Percentiles rank a stretch among this genome's conserved stretches.
Evolutionary conservation across 1,140 invertebrate species (phyloP).

Genomic region (Danaus plexippus): DNA sequence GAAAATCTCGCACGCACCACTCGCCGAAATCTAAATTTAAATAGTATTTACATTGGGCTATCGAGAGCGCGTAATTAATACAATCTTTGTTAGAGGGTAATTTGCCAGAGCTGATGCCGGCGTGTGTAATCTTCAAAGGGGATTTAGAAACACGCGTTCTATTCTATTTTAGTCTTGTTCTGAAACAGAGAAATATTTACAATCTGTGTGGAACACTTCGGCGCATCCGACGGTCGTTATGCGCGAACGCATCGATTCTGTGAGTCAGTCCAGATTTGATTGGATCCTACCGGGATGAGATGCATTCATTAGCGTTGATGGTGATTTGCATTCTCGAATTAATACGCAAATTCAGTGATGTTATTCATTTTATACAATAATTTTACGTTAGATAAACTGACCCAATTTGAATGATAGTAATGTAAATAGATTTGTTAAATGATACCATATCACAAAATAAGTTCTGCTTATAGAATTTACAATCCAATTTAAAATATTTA

Average conservation of each 20-base stretch:
- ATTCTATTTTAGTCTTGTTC: slow-evolving; percentile 68
- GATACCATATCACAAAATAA: too few relatives aligned
- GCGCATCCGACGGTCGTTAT: slow-evolving; percentile 67
- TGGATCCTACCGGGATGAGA: slow-evolving; percentile 34
- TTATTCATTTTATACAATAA: slow-evolving; percentile 17
- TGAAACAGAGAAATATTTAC: slow-evolving; percentile 72
- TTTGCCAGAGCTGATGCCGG: slow-evolving; percentile 71
- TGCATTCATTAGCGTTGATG: slow-evolving; percentile 54
- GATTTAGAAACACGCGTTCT: slow-evolving; percentile 70
- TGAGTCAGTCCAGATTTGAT: slow-evolving; percentile 59
- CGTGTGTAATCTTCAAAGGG: slow-evolving; percentile 71
- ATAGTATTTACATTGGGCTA: slow-evolving; percentile 66
- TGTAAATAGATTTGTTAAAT: too few relatives aligned
- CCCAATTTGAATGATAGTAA: too few relatives aligned
- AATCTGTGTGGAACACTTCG: slow-evolving; percentile 69
- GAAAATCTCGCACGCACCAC: slow-evolving; percentile 39
- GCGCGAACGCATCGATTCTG: slow-evolving; percentile 58
- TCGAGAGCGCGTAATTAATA: slow-evolving; percentile 70
- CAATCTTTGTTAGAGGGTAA: slow-evolving; percentile 71
- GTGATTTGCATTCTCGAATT: slow-evolving; percentile 28
- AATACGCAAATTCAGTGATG: slow-evolving; percentile 25
- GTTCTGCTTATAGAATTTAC: too few relatives aligned
- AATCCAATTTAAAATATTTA: slow-evolving; percentile 5
- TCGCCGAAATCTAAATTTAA: slow-evolving; percentile 63
- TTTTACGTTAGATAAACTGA: too few relatives aligned